A percentile compares a stretch with the other conserved stretches of the same genome.
These are phyloP conservation scores for Mechanitis mazaeus DNA, from an alignment of 2,888 invertebrate species.

Conservation along the genomic window DNA sequence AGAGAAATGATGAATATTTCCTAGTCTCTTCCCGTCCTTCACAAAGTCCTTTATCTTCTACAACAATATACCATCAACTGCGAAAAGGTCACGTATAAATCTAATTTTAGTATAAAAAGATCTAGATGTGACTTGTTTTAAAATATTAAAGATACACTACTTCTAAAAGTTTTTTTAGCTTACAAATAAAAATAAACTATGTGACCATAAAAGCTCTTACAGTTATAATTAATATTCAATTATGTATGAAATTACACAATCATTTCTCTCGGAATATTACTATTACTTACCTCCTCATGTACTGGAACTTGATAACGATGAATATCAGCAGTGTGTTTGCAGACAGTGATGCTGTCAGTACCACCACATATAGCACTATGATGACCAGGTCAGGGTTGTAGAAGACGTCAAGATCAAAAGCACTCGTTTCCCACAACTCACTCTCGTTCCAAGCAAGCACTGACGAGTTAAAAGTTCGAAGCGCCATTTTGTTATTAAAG, in stretches of 20 bases:
- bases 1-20: too few species aligned
- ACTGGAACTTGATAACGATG: slow-evolving; percentile 83
- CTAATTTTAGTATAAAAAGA: too few species aligned
- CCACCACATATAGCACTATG: slow-evolving; percentile 79
- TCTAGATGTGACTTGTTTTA: too few species aligned
- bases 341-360: slow-evolving; percentile 79
- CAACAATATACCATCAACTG: too few species aligned
- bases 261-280: not conserved
- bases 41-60: too few species aligned
- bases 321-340: slow-evolving; percentile 82
- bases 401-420: slow-evolving; percentile 59
- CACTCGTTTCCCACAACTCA: slow-evolving; percentile 41
- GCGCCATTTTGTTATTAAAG: slow-evolving; percentile 31
- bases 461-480: slow-evolving; percentile 36
- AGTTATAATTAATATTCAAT: not conserved
- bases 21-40: too few species aligned
- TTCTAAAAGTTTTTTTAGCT: too few species aligned
- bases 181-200: too few species aligned
- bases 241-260: not conserved
- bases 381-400: slow-evolving; percentile 69
- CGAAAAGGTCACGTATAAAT: too few species aligned
- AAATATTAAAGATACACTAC: too few species aligned
- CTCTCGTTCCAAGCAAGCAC: slow-evolving; percentile 42
- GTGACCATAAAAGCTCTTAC: not conserved
- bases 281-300: slow-evolving; percentile 81